Conservation (phyloP, 1,140 invertebrate species). For the Chrysomallon squamiferum region DNA sequence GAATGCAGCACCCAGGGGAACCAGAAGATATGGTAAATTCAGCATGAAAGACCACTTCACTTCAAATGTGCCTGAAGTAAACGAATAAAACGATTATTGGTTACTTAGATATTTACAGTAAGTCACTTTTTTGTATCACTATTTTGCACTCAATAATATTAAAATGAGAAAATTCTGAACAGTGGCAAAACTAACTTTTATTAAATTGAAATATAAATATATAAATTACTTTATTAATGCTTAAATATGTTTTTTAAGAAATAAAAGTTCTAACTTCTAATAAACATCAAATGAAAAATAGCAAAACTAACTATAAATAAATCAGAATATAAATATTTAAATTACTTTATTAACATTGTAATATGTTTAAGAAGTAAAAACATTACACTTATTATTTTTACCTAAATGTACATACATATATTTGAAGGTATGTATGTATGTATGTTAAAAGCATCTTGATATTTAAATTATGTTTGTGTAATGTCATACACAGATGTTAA, state of each 20-base stretch:
- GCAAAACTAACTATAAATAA: no score
- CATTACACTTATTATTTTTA: no score
- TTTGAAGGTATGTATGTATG: no score
- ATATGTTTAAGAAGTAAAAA: no score
- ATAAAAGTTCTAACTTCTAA: no score
- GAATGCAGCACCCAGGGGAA: slow-evolving; percentile 33
- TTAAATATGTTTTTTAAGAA: neutral
- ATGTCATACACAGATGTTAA: no score
- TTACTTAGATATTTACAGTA: neutral
- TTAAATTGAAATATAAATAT: neutral
- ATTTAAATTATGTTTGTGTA: no score
- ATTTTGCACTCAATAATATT: neutral
- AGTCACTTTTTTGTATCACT: neutral
- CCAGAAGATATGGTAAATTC: slow-evolving; percentile 42
- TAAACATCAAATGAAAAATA: no score
- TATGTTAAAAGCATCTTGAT: no score
- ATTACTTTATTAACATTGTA: no score
- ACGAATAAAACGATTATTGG: neutral
- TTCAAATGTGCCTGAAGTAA: slow-evolving; percentile 35
- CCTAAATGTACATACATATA: no score
- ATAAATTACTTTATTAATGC: neutral
- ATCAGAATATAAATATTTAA: no score
- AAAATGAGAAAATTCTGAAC: neutral
- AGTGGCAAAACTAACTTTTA: neutral
- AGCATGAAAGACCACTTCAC: slow-evolving; percentile 42